Conservation (phyloP, 2,113 vertebrate species). For the Gavialis gangeticus region DNA sequence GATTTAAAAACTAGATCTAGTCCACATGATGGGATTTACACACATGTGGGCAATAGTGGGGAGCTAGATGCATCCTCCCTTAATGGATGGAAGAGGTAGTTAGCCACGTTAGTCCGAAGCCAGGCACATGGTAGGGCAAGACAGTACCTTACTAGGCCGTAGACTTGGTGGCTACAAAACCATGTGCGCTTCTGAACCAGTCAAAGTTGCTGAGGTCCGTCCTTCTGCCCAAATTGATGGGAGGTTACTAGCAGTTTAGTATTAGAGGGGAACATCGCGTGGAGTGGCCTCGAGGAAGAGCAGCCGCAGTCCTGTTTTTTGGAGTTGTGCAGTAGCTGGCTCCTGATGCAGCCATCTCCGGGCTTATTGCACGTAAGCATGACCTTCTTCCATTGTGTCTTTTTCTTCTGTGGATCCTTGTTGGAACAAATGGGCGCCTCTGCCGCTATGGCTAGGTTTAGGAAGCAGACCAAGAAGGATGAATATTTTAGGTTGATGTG, state of each 20-base stretch:
- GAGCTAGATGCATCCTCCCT: neutral
- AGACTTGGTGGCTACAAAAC: too few species aligned
- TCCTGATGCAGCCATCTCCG: neutral
- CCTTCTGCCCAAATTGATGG: too few species aligned
- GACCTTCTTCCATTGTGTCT: neutral
- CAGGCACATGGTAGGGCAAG: too few species aligned
- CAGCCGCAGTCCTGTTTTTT: too few species aligned
- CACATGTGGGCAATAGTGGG: neutral
- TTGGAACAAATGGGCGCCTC: neutral
- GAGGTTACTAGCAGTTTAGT: too few species aligned
- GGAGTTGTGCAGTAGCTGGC: rapidly evolving
- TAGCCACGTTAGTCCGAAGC: too few species aligned
- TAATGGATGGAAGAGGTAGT: neutral
- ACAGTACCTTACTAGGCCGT: too few species aligned
- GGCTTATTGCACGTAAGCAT: rapidly evolving
- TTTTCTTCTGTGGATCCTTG: neutral
- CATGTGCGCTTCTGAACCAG: too few species aligned
- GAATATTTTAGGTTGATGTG: neutral
- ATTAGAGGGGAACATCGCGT: too few species aligned
- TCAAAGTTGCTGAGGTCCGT: too few species aligned
- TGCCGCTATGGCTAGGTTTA: conserved; percentile 5
- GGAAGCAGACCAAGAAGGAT: neutral
- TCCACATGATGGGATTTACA: neutral
- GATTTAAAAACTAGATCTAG: neutral
- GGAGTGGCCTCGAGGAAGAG: too few species aligned